Conservation (phyloP, 2,888 invertebrate species). For the Salpingus planirostris region DNA sequence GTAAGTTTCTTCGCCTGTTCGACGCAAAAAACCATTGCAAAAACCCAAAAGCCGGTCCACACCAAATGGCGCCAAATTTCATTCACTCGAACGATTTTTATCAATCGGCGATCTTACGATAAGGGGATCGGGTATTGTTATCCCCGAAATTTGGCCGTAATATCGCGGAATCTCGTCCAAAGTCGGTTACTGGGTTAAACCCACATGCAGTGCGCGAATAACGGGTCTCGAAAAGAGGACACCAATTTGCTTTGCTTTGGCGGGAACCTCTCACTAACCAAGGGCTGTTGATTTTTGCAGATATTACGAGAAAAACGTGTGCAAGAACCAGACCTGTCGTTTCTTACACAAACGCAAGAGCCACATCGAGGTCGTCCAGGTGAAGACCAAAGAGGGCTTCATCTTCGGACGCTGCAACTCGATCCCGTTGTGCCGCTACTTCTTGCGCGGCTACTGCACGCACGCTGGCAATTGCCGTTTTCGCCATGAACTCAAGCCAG, state of each 20-base stretch:
- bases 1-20: no score
- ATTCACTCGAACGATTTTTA: no score
- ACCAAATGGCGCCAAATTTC: no score
- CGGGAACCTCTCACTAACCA: not conserved
- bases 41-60: no score
- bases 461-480: constrained; percentile 27
- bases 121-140: no score
- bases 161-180: no score
- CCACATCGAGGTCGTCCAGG: constrained; percentile 7
- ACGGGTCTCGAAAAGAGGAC: not conserved
- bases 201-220: no score
- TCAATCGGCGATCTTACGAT: no score
- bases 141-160: no score
- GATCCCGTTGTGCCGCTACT: constrained; percentile 22
- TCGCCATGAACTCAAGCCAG: constrained; percentile 22
- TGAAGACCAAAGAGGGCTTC: constrained; percentile 8
- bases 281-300: constrained; percentile 2
- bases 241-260: not conserved
- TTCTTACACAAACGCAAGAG: constrained; percentile 7
- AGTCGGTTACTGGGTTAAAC: no score
- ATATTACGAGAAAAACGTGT: constrained; percentile 7
- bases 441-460: constrained; percentile 23
- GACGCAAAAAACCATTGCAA: no score
- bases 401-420: constrained; percentile 6
- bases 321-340: constrained; percentile 5